These are phyloP conservation scores for Eucera pruinosa DNA, from an alignment of 2,888 invertebrate species.

Conservation along the genomic window DNA sequence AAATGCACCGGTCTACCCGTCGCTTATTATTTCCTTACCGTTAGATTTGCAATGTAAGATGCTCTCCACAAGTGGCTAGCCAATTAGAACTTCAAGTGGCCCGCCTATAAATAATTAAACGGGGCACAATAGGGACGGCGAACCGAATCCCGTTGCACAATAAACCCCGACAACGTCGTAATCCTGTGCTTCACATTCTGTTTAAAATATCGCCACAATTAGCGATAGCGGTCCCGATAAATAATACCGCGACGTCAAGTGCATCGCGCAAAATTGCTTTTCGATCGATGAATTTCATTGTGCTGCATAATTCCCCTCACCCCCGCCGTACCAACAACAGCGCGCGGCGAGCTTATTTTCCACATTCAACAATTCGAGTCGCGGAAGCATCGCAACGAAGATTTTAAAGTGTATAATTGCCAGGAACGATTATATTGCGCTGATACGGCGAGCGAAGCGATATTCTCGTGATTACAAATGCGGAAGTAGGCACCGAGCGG, in stretches of 20 bases:
- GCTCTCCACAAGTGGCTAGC: slow-evolving; percentile 15
- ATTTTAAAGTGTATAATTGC: slow-evolving; percentile 40
- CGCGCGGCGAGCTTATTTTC: not conserved
- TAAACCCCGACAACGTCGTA: not conserved
- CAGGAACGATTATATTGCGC: slow-evolving; percentile 42
- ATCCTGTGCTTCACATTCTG: slow-evolving; percentile 5
- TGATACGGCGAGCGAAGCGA: too few species aligned
- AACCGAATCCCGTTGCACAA: slow-evolving; percentile 1
- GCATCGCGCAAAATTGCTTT: slow-evolving; percentile 14
- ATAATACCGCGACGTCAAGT: slow-evolving; percentile 17
- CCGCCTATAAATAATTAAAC: slow-evolving; percentile 26
- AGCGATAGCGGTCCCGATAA: slow-evolving; percentile 25
- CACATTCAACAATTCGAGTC: too few species aligned
- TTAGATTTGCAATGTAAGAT: too few species aligned
- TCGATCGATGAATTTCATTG: slow-evolving; percentile 49
- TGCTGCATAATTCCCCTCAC: slow-evolving; percentile 20
- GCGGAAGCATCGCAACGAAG: not conserved
- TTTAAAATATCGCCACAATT: slow-evolving; percentile 32
- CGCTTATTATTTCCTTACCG: too few species aligned
- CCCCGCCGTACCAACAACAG: not conserved
- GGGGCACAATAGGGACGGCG: not conserved
- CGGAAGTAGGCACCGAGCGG: slow-evolving; percentile 1
- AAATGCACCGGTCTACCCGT: too few species aligned
- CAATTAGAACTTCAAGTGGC: slow-evolving; percentile 9
- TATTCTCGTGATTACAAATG: slow-evolving; percentile 32